Evolutionary conservation across 2,797 vertebrate species (phyloP), one percentile per base, ranked within the genome.

Genomic region (Chrysolophus pictus): DNA sequence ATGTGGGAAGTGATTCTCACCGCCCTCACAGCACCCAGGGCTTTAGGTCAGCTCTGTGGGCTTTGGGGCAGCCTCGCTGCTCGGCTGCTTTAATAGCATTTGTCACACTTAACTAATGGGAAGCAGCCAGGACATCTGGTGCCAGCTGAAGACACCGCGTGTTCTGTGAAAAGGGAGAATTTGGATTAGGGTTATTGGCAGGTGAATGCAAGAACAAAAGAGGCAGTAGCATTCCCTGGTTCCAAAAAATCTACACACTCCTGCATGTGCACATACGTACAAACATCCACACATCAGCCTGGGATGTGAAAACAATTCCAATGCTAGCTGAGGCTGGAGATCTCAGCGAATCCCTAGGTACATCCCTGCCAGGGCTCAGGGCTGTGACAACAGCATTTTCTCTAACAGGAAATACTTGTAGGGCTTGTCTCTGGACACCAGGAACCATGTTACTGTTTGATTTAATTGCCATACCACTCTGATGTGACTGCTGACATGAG

Each of bases 221-320:
- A 15, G 39, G 82, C 74, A 24, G 63, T 1, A 60, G 62, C 75
- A 28, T 33, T 37, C 6, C 94, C 95, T 93, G 63, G n/a, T 60
- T 74, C 90, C 37, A 86, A 91, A 95, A 90, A 86, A 85, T 42
- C 47, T 29, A 41, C 39, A 4, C 35, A 8, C 37, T 73, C 72
- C 59, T 14, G 60, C 21, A 56, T 35, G 84, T 17, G 67, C 84
- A 89, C 90, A 86, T 55, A 46, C 69, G 44, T 1, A 64, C 90
- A 84, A 56, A 82, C 93, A 91, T 35, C 79, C 89, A 91, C 87
- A 73, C 95, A 14, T 60, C 7, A 22, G 70, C 4, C 82, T 9
- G 23, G 62, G 80, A 60, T 0, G 79, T 26, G 87, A 88, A 46
- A 74, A 14, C 1, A 53, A 51, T 51, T 84, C 76, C 93, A 67